Conservation (phyloP, 64 coral and sea anemone genomes). For the Catalaphyllia jardinei region DNA sequence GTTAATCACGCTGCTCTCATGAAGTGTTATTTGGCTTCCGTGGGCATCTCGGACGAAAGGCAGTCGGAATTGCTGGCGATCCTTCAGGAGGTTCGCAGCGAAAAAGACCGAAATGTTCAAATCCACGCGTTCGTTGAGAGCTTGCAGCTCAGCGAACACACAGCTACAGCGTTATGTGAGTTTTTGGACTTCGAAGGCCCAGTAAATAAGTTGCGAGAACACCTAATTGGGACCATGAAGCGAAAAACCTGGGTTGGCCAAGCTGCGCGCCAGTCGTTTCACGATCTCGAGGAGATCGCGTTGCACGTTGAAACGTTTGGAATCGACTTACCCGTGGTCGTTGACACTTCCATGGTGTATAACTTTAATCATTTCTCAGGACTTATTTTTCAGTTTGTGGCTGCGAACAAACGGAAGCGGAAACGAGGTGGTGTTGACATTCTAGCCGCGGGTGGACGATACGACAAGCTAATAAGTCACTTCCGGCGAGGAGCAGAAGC, state of each 20-base stretch:
- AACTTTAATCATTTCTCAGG: constrained; percentile 95
- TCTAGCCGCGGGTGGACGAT: constrained; percentile 88
- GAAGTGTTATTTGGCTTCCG: constrained; percentile 62
- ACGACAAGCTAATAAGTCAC: constrained; percentile 83
- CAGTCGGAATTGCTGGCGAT: constrained; percentile 75
- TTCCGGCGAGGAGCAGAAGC: constrained; percentile 68
- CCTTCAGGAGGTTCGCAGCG: constrained; percentile 72
- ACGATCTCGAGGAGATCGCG: constrained; percentile 53
- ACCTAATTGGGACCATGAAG: constrained; percentile 65
- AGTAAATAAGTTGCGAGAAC: constrained; percentile 71
- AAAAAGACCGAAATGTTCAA: constrained; percentile 72
- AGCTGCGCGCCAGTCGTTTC: constrained; percentile 29
- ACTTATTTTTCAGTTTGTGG: constrained; percentile 93
- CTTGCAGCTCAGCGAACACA: constrained; percentile 66
- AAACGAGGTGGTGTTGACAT: constrained; percentile 93
- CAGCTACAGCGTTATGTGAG: constrained; percentile 43
- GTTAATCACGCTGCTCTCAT: constrained; percentile 79
- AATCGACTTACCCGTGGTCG: constrained; percentile 58
- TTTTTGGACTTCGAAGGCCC: constrained; percentile 84
- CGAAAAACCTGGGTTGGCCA: constrained; percentile 26
- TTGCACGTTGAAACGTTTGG: constrained; percentile 49
- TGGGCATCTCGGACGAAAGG: constrained; percentile 73
- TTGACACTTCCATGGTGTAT: constrained; percentile 88
- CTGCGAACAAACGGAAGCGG: constrained; percentile 79
- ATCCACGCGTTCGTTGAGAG: constrained; percentile 71